Base-by-base conservation (phyloP, 92 coral and sea anemone genomes). In the Isaurus tuberculatus region DNA sequence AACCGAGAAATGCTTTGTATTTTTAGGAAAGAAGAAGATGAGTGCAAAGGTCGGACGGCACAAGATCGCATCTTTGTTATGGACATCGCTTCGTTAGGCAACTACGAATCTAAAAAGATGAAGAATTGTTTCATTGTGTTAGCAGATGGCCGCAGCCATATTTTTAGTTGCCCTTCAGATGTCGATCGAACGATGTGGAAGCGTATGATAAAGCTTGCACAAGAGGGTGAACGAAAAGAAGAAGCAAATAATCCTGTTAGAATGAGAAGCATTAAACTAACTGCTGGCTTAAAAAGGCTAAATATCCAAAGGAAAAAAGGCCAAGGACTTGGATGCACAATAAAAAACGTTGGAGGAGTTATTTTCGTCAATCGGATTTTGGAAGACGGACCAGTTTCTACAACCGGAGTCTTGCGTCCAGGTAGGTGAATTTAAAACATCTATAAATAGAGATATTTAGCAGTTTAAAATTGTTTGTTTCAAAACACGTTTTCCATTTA, bases 281-380 rank as follows among this genome's bases (percentile, higher is more conserved):
- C 95, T 15, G 97, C 97, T 0, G 98, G 95, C 40, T 79, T 97
- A 25, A 94, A 97, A 72, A 60, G 99, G 69, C 65, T 97, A 16
- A 92, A 92, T 14, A 91, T 97, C 32, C 94, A 86, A 40, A 90
- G 94, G 58, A 91, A 90, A 58, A 90, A 86, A 42, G 95, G 94
- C 0, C 89, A 89, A 26, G 99, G 99, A 8, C 88, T 97, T 1
- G 99, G 99, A 0, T 94, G 98, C 46, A 89, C 98, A 7, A 97
- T 97, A n/a, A 97, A 94, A 71, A 90, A 91, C 69, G 95, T 97
- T 46, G 98, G 95, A 10, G 99, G 99, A 13, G 88, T 92, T 28
- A 95, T 97, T 53, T 94, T 97, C 58, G 99, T 97, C 15, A 97
- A 91, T 48, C 91, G 99, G 8, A 97, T 97, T 63, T 84, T 97